Percentiles rank a stretch among this genome's conserved stretches.
Conservation (phyloP, 2,113 vertebrate species). For the Probosciger aterrimus region DNA sequence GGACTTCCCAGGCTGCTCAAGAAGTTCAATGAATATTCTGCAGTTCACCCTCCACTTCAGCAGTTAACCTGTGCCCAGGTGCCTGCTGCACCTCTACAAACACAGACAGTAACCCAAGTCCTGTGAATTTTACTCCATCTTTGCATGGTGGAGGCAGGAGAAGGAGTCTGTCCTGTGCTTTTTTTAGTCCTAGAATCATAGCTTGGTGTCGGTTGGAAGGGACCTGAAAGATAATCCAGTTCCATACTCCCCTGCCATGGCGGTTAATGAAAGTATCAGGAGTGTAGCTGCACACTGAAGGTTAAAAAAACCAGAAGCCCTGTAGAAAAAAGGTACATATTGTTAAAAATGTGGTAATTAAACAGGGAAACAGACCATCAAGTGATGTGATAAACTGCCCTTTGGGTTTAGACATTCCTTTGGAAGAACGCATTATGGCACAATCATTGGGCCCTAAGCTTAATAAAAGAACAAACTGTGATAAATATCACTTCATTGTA, state of each 20-base stretch:
- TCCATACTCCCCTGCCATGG: neutral
- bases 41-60: rapidly evolving
- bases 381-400: neutral
- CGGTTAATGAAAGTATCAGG: neutral
- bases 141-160: neutral
- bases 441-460: rapidly evolving
- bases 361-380: neutral
- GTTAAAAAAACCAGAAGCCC: neutral
- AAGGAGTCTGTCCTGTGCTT: neutral
- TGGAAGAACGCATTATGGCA: neutral
- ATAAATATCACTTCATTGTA: neutral
- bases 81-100: no score
- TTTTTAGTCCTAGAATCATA: neutral
- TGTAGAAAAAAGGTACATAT: neutral
- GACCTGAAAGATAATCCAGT: neutral
- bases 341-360: slow-evolving; percentile 3
- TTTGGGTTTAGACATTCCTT: neutral
- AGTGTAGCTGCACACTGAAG: neutral
- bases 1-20: neutral
- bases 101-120: neutral
- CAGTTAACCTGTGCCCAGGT: neutral
- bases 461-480: neutral
- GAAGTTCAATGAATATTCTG: neutral
- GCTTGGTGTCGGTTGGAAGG: neutral
- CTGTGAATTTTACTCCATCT: neutral